Base-by-base conservation (phyloP, 2,797 vertebrate species). In the Chelmon rostratus region DNA sequence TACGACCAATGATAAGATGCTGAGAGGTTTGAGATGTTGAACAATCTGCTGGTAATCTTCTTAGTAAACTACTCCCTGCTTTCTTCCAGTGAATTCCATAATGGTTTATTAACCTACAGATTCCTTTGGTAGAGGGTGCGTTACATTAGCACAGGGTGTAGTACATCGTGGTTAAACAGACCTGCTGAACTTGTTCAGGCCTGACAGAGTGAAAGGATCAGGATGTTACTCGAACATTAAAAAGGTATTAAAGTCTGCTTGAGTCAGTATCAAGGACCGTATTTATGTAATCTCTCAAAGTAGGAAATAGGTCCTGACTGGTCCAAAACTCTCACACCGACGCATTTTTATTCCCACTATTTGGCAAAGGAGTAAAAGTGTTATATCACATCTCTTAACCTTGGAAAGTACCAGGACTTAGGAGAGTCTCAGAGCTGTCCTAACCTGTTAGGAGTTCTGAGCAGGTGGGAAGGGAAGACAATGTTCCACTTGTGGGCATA, bases 101-200 rank as follows among this genome's bases (percentile, higher is more conserved):
- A 52, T 40, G 16, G 5, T n/a, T n/a, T 37, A 49, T 68, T 38
- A 54, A 56, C 47, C 50, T 31, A 57, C 1, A 15, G 38, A 67
- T 62, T 70, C 40, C 38, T 81, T 23, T 42, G 23, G 8, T 10
- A 33, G 35, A 28, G 12, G 9, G 6, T 35, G 68, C 53, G 33
- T 71, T 53, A 57, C 0, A 0, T 21, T 23, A 31, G 46, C 18
- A 11, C 25, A 70, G 63, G 69, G 72, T 78, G 73, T 15, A 62
- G 53, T 42, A 49, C 11, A 47, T 57, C 1, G 8, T 23, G 10
- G 44, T 68, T 76, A 1, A 2, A 79, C 57, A 71, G 66, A 82
- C 80, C 72, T 64, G 80, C 66, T 79, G 49, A 87, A 85, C 85
- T 72, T 59, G 87, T 81, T 83, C 64, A 71, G 56, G 78, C 71